These are phyloP conservation scores for Cercopithecus neglectus DNA, from an alignment of 2,797 vertebrate genomes.

Conservation along the genomic window DNA sequence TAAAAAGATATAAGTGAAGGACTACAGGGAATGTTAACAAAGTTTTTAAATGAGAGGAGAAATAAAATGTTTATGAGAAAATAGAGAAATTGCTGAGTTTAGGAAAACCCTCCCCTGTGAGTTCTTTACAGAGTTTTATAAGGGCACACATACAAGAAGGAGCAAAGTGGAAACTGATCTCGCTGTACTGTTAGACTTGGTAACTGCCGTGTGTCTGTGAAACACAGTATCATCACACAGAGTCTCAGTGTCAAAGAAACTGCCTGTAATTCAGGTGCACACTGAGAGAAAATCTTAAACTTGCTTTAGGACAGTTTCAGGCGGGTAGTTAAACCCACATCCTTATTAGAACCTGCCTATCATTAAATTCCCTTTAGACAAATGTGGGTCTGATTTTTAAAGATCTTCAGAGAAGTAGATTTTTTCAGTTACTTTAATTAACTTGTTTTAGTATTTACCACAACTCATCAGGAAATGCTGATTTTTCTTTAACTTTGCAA, in stretches of 20 bases:
- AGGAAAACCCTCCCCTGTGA: neutral
- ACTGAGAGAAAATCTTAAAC: neutral
- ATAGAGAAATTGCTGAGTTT: conserved; percentile 2
- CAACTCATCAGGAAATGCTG: conserved; percentile 10
- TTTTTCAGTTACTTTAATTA: conserved; percentile 10
- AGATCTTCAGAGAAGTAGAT: conserved; percentile 39
- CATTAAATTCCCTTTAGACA: conserved; percentile 49
- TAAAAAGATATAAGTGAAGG: conserved; percentile 21
- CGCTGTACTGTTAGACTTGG: neutral
- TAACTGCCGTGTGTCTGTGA: neutral
- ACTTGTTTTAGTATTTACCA: conserved; percentile 40
- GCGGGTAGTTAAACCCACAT: neutral
- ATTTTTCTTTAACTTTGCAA: conserved; percentile 38
- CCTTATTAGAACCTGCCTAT: conserved; percentile 36
- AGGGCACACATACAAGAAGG: neutral
- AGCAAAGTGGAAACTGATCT: neutral
- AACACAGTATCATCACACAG: neutral
- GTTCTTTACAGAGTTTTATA: neutral
- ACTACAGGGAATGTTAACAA: neutral
- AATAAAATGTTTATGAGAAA: conserved; percentile 48
- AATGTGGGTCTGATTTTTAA: conserved; percentile 3
- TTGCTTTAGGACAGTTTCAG: conserved; percentile 24
- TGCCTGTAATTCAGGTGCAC: conserved; percentile 33
- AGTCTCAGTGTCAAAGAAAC: conserved; percentile 14
- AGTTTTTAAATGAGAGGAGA: conserved; percentile 36